Conservation (phyloP, 2,797 vertebrate genomes). For the Chromis chromis region DNA sequence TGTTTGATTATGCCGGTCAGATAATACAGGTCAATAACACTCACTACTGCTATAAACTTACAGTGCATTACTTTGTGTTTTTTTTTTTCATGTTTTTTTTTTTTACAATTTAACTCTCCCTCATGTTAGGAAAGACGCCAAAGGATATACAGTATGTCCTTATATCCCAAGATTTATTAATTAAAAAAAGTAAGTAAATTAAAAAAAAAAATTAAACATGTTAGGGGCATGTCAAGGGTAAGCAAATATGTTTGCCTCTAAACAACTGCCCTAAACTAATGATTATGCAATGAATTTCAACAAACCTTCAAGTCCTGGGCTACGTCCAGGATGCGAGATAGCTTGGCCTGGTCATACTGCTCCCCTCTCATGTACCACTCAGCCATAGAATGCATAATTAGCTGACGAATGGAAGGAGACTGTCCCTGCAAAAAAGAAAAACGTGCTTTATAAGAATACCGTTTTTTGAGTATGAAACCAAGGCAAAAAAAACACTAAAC, state of each 20-base stretch:
- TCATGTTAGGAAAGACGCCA: too few species aligned
- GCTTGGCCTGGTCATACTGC: slow-evolving; percentile 98
- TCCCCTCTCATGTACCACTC: slow-evolving; percentile 99
- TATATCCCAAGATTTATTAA: too few species aligned
- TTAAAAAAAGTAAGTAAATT: too few species aligned
- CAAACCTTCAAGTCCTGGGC: slow-evolving; percentile 99
- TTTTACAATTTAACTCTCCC: too few species aligned
- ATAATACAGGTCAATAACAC: too few species aligned
- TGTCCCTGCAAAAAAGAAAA: slow-evolving; percentile 83
- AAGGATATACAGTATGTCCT: background rate
- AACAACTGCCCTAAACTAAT: too few species aligned
- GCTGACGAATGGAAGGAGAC: slow-evolving; percentile 98
- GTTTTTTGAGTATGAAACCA: background rate
- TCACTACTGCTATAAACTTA: too few species aligned
- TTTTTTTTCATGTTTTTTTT: too few species aligned
- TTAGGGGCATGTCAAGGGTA: too few species aligned
- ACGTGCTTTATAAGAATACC: too few species aligned
- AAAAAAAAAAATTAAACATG: background rate
- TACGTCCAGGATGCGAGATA: slow-evolving; percentile 98
- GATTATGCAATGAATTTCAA: background rate
- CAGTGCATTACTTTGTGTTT: too few species aligned
- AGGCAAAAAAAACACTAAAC: background rate
- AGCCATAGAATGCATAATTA: slow-evolving; percentile 99
- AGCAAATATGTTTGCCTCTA: too few species aligned
- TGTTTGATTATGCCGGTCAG: background rate